phyloP scores from a whole-genome alignment of 2,113 vertebrate species.

The Otus sunia region DNA sequence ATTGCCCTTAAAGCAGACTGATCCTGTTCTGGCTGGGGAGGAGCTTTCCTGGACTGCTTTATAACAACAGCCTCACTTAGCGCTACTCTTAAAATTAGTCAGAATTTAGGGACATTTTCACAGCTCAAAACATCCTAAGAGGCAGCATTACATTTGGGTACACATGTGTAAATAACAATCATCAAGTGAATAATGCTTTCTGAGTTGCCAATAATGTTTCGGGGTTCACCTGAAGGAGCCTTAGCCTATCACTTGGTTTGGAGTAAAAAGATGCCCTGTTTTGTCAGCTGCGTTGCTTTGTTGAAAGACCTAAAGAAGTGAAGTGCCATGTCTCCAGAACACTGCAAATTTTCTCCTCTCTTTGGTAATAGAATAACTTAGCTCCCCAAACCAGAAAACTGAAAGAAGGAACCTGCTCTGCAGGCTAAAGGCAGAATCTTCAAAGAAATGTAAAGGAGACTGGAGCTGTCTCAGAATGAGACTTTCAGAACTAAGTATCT shows the following conservation, averaged over 20 bases:
- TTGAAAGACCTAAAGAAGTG: background rate
- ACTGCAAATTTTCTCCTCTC: background rate
- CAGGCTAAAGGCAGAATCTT: background rate
- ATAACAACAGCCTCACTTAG: background rate
- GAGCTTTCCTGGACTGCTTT: background rate
- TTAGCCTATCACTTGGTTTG: background rate
- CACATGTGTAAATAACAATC: background rate
- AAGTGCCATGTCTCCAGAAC: background rate
- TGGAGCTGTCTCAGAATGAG: background rate
- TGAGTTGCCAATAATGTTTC: background rate
- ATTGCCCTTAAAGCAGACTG: background rate
- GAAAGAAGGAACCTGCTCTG: conserved; percentile 20
- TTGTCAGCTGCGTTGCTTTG: background rate
- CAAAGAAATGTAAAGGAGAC: conserved; percentile 7
- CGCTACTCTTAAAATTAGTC: background rate
- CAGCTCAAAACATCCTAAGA: rapidly evolving
- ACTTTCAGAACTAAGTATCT: background rate
- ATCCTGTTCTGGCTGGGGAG: background rate
- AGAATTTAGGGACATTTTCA: background rate
- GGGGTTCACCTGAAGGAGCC: background rate
- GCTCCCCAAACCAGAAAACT: background rate
- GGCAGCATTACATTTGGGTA: background rate
- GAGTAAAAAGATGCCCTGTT: background rate
- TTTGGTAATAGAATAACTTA: background rate
- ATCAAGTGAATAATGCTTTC: background rate